Base-by-base conservation (phyloP, 2,113 vertebrate species). In the Nibea coibor region DNA sequence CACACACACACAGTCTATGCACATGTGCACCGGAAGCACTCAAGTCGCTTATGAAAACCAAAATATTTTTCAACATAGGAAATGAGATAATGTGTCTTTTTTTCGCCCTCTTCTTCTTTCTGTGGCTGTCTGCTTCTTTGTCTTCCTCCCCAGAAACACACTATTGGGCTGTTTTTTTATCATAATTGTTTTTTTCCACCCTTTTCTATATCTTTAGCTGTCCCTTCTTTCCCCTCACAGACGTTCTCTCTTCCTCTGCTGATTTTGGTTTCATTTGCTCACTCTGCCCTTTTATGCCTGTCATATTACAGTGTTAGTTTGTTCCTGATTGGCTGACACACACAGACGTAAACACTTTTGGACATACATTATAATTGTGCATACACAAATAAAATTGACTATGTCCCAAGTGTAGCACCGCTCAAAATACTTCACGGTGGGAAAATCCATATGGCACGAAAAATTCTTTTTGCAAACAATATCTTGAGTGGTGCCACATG, bases 11-110 rank as follows among this genome's bases (percentile, higher is more conserved):
- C 3, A 24, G 2, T 17, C 10, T 51, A 4, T 57, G 14, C 16
- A 10, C 4, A 22, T 59, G 17, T 73, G 35, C 65, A 77, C n/a
- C 54, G 39, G 43, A 43, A 51, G 43, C 51, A 65, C 22, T 42
- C 39, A 20, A 42, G 17, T 75, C 45, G 72, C 68, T 74, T 81
- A 53, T 83, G 22, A 76, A 69, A 82, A 80, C 24, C 61, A 80
- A 74, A 61, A 69, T 42, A 71, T 66, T 57, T 65, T 62, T 71
- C 39, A 65, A 16, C 71, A 50, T 19, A 16, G 59, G 22, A 59
- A 68, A 84, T 58, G 28, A 72, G 16, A 67, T n/a, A 43, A 75
- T 64, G 31, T 28, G 39, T 35, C 42, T 71, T 73, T 71, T 73
- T 68, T 17, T 67, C 72, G 59, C 7, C 22, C 11, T 47, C 22